Evolutionary conservation across 1,140 invertebrate genomes (phyloP), one percentile per base, ranked within the genome.

Genomic region (Hylyphantes graminicola): DNA sequence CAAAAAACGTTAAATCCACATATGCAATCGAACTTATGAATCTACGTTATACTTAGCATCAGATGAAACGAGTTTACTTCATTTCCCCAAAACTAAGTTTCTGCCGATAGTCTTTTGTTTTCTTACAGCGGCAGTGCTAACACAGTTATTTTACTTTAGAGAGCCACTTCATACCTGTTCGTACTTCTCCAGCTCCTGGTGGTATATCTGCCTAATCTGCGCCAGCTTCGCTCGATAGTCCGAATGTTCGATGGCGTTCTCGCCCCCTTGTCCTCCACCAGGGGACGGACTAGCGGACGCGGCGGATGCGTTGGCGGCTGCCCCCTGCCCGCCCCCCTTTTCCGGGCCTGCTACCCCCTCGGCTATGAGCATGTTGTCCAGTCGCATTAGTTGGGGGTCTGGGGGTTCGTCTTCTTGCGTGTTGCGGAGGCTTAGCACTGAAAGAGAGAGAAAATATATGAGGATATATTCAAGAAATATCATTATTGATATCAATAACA

Each of bases 311-410:
- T 95, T 96, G 0, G 96, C 95, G 5, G 97, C 96, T 2, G 96
- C 95, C 11, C 95, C 95, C 0, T 96, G 95, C 0, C 96, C 96
- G n/a, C 96, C 96, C 15, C 96, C 97, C 89, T 98, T 99, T 89
- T 99, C 97, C 0, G 97, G 97, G 0, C 98, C 98, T 8, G 97
- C 97, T 11, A 99, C 97, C 54, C 98, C 98, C 90, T 99, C 98
- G 0, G 98, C 98, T 87, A 99, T 98, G 89, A 99, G 92, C 98
- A 99, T 99, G 91, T 99, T 99, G 91, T 99, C 98, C 88, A 99
- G 90, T 87, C 98, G 92, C 96, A 99, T 99, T 85, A 99, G 91
- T 89, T 99, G 98, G 0, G 98, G 97, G 92, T 99, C 98, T 89
- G 97, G 97, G 0, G 97, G 96, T 88, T 98, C 97, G 89, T 99